Base-by-base conservation (phyloP, 2,888 invertebrate genomes). In the Drosophila pseudotakahashii region DNA sequence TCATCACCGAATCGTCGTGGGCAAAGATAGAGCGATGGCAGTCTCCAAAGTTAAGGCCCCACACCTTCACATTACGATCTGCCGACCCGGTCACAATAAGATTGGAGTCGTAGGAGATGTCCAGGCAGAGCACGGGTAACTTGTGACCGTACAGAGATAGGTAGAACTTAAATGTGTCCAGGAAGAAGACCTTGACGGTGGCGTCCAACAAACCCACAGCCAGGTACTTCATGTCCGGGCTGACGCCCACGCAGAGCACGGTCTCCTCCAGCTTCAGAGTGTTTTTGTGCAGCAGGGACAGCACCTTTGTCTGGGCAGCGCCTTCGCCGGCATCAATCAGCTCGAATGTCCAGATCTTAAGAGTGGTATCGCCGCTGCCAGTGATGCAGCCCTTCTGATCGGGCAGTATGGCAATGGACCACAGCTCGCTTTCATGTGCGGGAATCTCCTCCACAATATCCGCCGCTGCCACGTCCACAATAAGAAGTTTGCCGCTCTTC, bases 1-100 rank as follows among this genome's bases (percentile, higher is more conserved):
- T 95, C 67, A 97, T 98, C 10, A 99, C 95, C 0, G 98, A 97
- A 91, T 98, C 98, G 87, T 99, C 98, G 91, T 99, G 99, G 0
- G 98, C 99, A 92, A 98, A 98, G 78, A 99, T 94, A 0, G 98
- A 98, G 88, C 95, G 95, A 92, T 98, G 99, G 83, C 98, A 99
- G 92, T 99, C 98, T n/a, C 99, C 99, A 91, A 98, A 99, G 92
- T 99, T 98, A 93, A 99, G 94, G 37, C 99, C 99, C 99, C 99
- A 99, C 73, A 99, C 95, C 93, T 99, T 98, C 32, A 99, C 94
- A 91, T 97, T 98, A 42, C 98, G 94, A 93, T 99, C 99, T 0
- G 97, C 97, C 3, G 99, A 98, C 7, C 99, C 99, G 0, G 99
- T 98, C 10, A 95, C 97, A 75, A 99, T 96, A 26, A 99, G 91